Base-by-base conservation (phyloP, 2,113 vertebrate genomes). In the Ancistrus triradiatus region DNA sequence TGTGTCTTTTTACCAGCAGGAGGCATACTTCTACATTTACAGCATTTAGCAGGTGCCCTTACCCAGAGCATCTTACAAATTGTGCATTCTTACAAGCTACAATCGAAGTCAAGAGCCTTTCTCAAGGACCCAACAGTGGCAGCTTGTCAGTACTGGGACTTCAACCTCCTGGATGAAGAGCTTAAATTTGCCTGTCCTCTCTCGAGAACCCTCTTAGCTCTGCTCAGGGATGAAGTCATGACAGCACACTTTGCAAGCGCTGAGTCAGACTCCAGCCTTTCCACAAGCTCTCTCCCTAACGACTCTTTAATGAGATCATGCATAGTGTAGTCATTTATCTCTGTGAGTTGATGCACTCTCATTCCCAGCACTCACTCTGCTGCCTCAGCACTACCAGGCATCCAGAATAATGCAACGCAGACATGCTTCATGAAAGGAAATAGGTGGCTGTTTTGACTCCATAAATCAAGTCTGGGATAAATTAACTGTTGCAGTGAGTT, bases 321-420 rank as follows among this genome's bases (percentile, higher is more conserved):
- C 58, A 66, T 67, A 74, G 59, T 46, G 37, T 59, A 69, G 70
- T 77, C 78, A 84, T 89, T 86, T 78, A 78, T 89, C 84, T 86
- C 81, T 62, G 42, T 31, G 63, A 66, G 3, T 4, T 59, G 61
- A 72, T 57, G 70, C 73, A 67, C 66, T 56, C 31, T 35, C 49
- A 64, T 74, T 73, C 77, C 28, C 67, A 64, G 62, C 69, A 65
- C 69, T 72, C 18, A 77, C 75, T 42, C 67, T 57, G 64, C 78
- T 74, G 68, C 50, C 77, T 80, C 81, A 69, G 85, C 84, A 85
- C 72, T 71, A 78, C 31, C 64, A 73, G 70, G 72, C 68, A 55
- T 18, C 48, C 60, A 58, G 66, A 56, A 61, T 73, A 51, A 57
- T 11, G 53, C 8, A 14, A 35, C 8, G 63, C 63, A 77, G 74